Base-by-base conservation (phyloP, 1,140 invertebrate species). In the Bilobella aurantiaca region DNA sequence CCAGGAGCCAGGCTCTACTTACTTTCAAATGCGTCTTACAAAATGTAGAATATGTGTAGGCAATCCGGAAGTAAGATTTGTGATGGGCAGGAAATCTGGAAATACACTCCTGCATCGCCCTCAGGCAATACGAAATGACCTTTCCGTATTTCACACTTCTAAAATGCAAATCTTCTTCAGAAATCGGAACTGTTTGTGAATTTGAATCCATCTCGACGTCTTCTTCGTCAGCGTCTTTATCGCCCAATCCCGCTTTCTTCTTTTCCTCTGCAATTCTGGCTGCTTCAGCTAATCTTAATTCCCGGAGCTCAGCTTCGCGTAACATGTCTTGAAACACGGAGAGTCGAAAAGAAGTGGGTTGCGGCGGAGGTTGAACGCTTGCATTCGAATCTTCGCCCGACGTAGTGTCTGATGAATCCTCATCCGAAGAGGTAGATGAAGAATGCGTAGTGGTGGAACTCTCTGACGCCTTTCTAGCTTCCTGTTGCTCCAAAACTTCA, bases 51-150 rank as follows among this genome's bases (percentile, higher is more conserved):
- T 87, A 93, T 73, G 90, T 87, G 77, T 93, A 84, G 1, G 90
- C 87, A 30, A 96, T 76, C 67, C 92, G 82, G 77, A 94, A 96
- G 29, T 93, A 80, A 0, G 91, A 89, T 78, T 96, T 96, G 76
- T 95, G 96, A 79, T 97, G 92, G 71, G 90, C 88, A 0, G 90
- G 86, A 78, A 93, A 93, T 46, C 93, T 79, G 57, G 83, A 82
- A 2, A 91, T 81, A 76, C 92, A 96, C 69, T 91, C 83, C 78
- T 91, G 87, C 56, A 96, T 76, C 21, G 89, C 90, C 73, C 82
- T 80, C 27, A 93, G 74, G 76, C 91, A 93, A 21, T 79, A 73
- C 34, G 75, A 65, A 64, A 82, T 79, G 14, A 84, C 23, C 27
- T 23, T 49, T n/a, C 62, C 64, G 57, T 60, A 73, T 28, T 69